Conservation (phyloP, 2,888 invertebrate genomes). For the Tenthredo scrophulariae region DNA sequence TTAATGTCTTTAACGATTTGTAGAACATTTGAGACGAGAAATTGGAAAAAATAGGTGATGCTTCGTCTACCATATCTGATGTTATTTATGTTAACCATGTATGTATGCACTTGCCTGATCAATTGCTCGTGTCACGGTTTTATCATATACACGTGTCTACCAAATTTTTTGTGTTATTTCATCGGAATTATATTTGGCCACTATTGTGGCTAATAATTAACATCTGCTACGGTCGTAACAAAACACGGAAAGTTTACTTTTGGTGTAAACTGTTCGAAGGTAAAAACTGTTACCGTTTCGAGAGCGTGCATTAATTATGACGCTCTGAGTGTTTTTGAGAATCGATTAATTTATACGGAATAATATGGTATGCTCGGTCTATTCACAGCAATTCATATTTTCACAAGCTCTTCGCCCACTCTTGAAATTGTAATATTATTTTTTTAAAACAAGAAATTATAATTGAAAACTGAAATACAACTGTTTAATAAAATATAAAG, state of each 20-base stretch:
- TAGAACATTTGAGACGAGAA: conserved; percentile 21
- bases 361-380: neutral
- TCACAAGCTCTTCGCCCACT: neutral
- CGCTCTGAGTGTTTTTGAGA: conserved; percentile 9
- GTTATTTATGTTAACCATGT: neutral
- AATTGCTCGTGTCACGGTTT: neutral
- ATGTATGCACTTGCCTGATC: neutral
- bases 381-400: neutral
- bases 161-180: neutral
- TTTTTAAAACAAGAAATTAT: neutral
- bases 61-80: neutral
- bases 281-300: neutral
- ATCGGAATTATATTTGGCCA: neutral
- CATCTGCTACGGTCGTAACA: conserved; percentile 1
- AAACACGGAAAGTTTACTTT: conserved; percentile 6
- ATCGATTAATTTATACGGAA: conserved; percentile 19
- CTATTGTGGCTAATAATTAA: neutral
- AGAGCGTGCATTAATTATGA: neutral
- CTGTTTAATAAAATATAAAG: neutral
- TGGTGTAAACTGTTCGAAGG: neutral
- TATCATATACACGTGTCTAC: neutral
- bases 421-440: neutral
- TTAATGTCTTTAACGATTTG: conserved; percentile 49
- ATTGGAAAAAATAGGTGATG: neutral
- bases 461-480: neutral